A percentile compares a stretch with the other conserved stretches of the same genome.
Conservation (phyloP, 2,797 vertebrate genomes). For the Bucorvus abyssinicus region DNA sequence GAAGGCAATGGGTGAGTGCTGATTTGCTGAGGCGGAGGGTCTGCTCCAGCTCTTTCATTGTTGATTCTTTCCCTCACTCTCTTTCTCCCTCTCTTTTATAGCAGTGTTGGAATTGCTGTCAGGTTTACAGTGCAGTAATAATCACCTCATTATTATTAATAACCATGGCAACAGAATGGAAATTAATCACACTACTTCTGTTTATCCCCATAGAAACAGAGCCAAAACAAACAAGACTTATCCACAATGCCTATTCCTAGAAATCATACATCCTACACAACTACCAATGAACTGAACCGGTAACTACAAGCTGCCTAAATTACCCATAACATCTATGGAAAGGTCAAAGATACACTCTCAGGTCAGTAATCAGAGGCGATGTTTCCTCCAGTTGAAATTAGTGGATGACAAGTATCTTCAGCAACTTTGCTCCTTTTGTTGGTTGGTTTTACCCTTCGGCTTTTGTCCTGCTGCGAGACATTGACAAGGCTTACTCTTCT, state of each 20-base stretch:
- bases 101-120: slow-evolving; percentile 34
- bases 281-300: background rate
- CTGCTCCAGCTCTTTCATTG: slow-evolving; percentile 6
- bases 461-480: background rate
- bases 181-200: slow-evolving; percentile 67
- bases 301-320: background rate
- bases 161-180: slow-evolving; percentile 73
- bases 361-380: background rate
- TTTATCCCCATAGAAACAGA: slow-evolving; percentile 66
- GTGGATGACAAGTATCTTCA: background rate
- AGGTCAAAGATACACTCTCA: background rate
- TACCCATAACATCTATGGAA: background rate
- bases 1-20: slow-evolving; percentile 37
- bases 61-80: background rate
- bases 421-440: background rate
- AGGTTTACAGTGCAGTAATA: slow-evolving; percentile 57
- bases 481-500: background rate
- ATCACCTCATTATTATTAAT: slow-evolving; percentile 76
- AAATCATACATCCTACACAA: slow-evolving; percentile 43
- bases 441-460: background rate
- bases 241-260: slow-evolving; percentile 60
- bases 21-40: slow-evolving; percentile 19
- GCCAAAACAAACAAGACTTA: slow-evolving; percentile 65
- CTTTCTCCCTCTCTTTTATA: background rate
- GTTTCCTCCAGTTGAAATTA: background rate